A percentile compares a stretch with the other conserved stretches of the same genome.
Evolutionary conservation across 2,113 vertebrate species (phyloP).

Genomic region (Lepisosteus osseus): DNA sequence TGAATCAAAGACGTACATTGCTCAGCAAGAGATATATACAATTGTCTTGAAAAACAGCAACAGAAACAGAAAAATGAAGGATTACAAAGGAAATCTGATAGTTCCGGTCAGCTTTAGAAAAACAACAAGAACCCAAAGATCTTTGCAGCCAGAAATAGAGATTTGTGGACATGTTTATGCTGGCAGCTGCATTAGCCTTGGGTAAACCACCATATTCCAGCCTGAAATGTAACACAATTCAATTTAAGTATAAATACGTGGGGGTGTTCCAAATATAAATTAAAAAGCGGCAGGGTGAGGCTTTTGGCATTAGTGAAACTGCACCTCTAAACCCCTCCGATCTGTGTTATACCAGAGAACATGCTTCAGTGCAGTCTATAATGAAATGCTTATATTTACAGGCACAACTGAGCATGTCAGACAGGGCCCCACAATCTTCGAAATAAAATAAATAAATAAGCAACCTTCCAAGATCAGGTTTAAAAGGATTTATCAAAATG

Average conservation of each 20-base stretch:
- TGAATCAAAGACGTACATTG: too few relatives aligned
- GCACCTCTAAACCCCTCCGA: slow-evolving; percentile 73
- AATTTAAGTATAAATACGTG: background rate
- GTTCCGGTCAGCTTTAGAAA: too few relatives aligned
- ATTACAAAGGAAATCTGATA: too few relatives aligned
- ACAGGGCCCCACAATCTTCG: slow-evolving; percentile 90
- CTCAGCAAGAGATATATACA: too few relatives aligned
- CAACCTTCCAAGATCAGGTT: slow-evolving; percentile 85
- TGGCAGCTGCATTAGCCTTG: background rate
- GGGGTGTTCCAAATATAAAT: background rate
- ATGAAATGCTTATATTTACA: slow-evolving; percentile 99
- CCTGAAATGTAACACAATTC: background rate
- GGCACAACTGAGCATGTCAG: slow-evolving; percentile 92
- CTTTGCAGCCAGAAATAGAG: too few relatives aligned
- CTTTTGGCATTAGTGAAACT: slow-evolving; percentile 77
- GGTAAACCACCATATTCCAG: background rate
- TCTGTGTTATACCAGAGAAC: slow-evolving; percentile 74
- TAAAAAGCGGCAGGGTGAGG: slow-evolving; percentile 24
- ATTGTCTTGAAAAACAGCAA: too few relatives aligned
- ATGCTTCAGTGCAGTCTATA: slow-evolving; percentile 96
- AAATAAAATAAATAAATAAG: slow-evolving; percentile 87
- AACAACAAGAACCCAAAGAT: too few relatives aligned
- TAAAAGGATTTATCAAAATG: slow-evolving; percentile 95
- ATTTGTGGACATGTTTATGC: background rate
- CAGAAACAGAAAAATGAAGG: too few relatives aligned